Evolutionary conservation across 1,140 invertebrate genomes (phyloP), one percentile per base, ranked within the genome.

Genomic region (Littorina saxatilis): DNA sequence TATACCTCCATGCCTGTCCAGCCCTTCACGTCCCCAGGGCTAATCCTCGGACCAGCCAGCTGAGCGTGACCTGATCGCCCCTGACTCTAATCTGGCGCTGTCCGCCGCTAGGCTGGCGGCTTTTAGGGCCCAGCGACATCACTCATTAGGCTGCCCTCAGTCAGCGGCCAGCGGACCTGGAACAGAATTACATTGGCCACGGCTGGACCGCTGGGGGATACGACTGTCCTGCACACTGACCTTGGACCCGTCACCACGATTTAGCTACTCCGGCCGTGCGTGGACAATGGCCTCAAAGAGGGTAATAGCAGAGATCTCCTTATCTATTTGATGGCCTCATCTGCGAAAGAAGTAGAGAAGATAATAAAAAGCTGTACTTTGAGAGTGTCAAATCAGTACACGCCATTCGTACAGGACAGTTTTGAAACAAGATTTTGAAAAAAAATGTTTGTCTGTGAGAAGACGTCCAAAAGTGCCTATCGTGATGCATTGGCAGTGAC

Each of bases 31-130:
- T 73, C 70, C 5, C n/a, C 3, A 1, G 40, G 40, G 40, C 43
- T 73, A 73, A 73, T 73, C 70, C 70, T 20, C 27, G 9, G 70
- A 37, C 70, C 2, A 23, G 40, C 15, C 27, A 11, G 23, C 43
- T 15, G 43, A 73, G 40, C 70, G 70, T 73, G 70, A 9, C 11
- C 13, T 50, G 70, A 73, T 73, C 27, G n/a, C 3, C 11, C 3
- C 40, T 73, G 70, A 73, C 70, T 29, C 27, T 73, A 73, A 73
- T 43, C 70, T 50, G 70, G 4, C 70, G 70, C 70, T 13, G 23
- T 47, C n/a, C 47, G 70, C 40, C 43, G 17, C 40, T 7, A 15
- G 13, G 40, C 20, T 2, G 23, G n/a, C 23, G 70, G 70, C 20
- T 7, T 23, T 32, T 15, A 17, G 70, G 43, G 40, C 40, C n/a